Base-by-base conservation (phyloP, 2,888 invertebrate species). In the Augochlorella aurata region DNA sequence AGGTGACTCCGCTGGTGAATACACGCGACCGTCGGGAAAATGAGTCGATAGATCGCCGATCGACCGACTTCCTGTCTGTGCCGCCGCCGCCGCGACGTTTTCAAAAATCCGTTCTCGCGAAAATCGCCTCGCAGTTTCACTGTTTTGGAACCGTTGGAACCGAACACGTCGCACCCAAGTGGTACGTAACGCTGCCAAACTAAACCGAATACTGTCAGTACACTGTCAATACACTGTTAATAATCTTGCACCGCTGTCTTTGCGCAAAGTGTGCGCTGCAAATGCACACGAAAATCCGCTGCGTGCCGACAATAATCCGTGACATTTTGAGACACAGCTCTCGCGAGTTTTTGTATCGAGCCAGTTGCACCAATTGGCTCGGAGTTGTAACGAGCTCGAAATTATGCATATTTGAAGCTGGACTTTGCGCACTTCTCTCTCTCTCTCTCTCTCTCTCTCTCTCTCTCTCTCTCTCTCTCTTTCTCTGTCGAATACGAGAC, bases 1-100 rank as follows among this genome's bases (percentile, higher is more conserved):
- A 63, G 74, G 66, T 74, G 74, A 52, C 21, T 69, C 63, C 63
- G 67, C 76, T 79, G 58, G 52, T 58, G 77, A 65, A 67, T 67
- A 69, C 74, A 63, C 74, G 66, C 71, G 77, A 77, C 47, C 67
- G 78, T 75, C 76, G 65, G 65, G 54, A 83, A 66, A 49, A 87
- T 87, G 85, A 66, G 73, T 66, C 81, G 79, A 81, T 87, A 87
- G 72, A 74, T 74, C 50, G 45, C 38, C 71, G 71, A 70, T 52
- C 78, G 44, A 49, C 66, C 68, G 52, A 81, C 54, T 65, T 65
- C 65, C 68, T 47, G 24, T 69, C 75, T 63, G 50, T 49, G 65
- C 76, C 38, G 38, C 38, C 38, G 38, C 38, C 7, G 38, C 38
- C 82, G 74, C 66, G 61, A 82, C 21, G 14, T 76, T 81, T 71